A percentile compares a stretch with the other conserved stretches of the same genome.
phyloP scores from a whole-genome alignment of 2,797 vertebrate genomes.

The Moxostoma hubbsi region DNA sequence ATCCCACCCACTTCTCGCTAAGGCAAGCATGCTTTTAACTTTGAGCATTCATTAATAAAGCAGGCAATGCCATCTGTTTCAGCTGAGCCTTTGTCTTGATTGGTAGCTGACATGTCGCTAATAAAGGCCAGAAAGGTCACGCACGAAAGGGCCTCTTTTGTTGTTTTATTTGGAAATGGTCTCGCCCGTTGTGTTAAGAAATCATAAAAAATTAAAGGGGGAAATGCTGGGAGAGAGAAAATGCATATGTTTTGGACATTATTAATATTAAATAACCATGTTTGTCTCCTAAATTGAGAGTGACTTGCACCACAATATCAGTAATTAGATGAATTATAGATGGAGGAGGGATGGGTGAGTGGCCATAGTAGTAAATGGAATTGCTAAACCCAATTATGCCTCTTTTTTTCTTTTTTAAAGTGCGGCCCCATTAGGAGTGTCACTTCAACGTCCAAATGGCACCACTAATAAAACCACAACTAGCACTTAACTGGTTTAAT shows the following conservation, averaged over 20 bases:
- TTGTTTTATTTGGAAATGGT: constrained; percentile 75
- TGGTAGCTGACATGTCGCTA: constrained; percentile 69
- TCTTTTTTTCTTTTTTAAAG: constrained; percentile 80
- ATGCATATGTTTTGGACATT: constrained; percentile 88
- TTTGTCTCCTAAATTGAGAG: constrained; percentile 93
- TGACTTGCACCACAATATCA: constrained; percentile 87
- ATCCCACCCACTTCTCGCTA: constrained; percentile 53
- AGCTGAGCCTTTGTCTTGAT: constrained; percentile 66
- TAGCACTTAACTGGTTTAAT: constrained; percentile 84
- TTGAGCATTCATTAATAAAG: constrained; percentile 71
- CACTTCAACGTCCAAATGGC: constrained; percentile 85
- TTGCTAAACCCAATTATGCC: constrained; percentile 90
- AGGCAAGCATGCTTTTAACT: constrained; percentile 68
- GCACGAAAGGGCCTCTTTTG: constrained; percentile 73
- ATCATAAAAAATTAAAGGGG: constrained; percentile 82
- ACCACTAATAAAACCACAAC: constrained; percentile 80
- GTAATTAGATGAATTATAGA: constrained; percentile 97
- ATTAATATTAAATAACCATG: constrained; percentile 94
- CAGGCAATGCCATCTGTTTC: constrained; percentile 46
- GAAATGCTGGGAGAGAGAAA: constrained; percentile 70
- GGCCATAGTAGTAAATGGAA: constrained; percentile 86
- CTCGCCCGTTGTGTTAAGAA: constrained; percentile 79
- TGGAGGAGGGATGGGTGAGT: constrained; percentile 78
- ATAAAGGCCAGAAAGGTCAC: constrained; percentile 72
- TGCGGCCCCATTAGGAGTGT: constrained; percentile 87